Conservation (phyloP, 2,113 vertebrate species). For the Lasiurus borealis region DNA sequence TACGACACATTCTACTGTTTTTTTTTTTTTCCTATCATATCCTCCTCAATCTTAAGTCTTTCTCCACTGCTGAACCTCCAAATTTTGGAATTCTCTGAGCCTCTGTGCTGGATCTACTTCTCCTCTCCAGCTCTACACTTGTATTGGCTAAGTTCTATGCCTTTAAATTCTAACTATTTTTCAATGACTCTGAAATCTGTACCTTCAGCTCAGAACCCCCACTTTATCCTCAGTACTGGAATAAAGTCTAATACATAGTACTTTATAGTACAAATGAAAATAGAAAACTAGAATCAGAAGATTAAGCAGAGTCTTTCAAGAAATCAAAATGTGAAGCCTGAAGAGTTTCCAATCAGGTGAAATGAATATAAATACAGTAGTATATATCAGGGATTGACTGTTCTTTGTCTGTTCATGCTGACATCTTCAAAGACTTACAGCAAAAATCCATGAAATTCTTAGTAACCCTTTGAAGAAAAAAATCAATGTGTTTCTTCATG, state of each 20-base stretch:
- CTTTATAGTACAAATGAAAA: neutral
- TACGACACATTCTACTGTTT: neutral
- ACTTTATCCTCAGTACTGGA: neutral
- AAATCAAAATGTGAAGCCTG: neutral
- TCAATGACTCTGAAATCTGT: neutral
- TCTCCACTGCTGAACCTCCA: neutral
- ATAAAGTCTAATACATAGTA: neutral
- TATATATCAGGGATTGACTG: neutral
- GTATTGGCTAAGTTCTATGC: neutral
- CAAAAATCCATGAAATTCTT: neutral
- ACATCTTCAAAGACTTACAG: neutral
- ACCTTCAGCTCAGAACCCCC: neutral
- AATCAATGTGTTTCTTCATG: neutral
- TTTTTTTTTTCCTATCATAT: neutral
- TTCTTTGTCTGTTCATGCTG: neutral
- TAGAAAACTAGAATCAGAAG: neutral
- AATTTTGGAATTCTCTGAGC: neutral
- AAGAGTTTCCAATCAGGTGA: neutral
- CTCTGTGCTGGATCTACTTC: neutral
- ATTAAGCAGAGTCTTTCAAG: neutral
- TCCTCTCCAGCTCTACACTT: neutral
- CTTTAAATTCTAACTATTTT: neutral
- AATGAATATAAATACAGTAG: neutral
- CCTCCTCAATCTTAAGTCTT: neutral
- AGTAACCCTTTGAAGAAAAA: neutral